Conservation (phyloP, 2,797 vertebrate species). For the Garrulus glandarius region DNA sequence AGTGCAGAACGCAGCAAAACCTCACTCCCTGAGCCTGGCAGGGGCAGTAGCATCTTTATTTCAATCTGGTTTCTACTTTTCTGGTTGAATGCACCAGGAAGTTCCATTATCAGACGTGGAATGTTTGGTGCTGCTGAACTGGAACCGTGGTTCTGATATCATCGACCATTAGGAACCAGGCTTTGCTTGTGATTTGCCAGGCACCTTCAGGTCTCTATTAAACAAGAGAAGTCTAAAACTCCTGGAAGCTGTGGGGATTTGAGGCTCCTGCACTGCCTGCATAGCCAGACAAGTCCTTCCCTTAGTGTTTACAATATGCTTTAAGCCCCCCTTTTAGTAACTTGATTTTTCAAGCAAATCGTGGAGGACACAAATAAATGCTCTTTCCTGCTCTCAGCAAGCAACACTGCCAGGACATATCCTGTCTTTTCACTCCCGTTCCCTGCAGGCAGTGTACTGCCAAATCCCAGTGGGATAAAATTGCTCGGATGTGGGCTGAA, state of each 20-base stretch:
- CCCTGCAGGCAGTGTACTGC: accelerated
- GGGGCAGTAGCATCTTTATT: slow-evolving; percentile 44
- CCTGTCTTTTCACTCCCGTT: not conserved
- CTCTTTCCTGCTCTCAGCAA: not conserved
- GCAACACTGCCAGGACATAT: not conserved
- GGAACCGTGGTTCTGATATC: slow-evolving; percentile 37
- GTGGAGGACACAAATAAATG: not conserved
- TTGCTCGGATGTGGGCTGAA: not conserved
- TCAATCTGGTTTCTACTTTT: slow-evolving; percentile 53
- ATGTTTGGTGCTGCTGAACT: not conserved
- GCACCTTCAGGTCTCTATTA: not conserved
- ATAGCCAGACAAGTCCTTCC: not conserved
- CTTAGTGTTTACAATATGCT: accelerated
- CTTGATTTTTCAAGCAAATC: not conserved
- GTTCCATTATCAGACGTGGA: slow-evolving; percentile 18
- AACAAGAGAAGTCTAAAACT: not conserved
- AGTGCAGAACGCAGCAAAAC: not conserved
- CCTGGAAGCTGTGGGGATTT: not conserved
- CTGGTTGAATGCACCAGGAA: not conserved
- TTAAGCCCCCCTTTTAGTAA: not conserved
- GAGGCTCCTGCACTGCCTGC: not conserved
- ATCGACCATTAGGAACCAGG: slow-evolving; percentile 4
- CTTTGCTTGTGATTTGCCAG: not conserved
- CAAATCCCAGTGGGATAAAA: not conserved
- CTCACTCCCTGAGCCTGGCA: not conserved